phyloP scores from a whole-genome alignment of 2,113 vertebrate species.

The Anolis sagrei region DNA sequence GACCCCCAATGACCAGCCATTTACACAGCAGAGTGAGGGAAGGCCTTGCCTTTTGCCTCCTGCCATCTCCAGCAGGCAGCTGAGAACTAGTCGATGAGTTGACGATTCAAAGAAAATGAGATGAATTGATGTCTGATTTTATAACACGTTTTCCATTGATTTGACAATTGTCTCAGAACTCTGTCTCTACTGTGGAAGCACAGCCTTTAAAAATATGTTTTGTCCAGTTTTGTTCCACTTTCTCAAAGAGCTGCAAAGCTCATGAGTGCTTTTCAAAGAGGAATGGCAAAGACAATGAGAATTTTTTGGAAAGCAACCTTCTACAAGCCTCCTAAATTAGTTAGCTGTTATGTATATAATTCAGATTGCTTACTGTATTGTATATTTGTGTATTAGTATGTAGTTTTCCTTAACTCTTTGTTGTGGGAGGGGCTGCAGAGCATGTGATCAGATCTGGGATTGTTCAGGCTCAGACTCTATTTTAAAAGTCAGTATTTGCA shows the following conservation, averaged over 20 bases:
- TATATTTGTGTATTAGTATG: too few relatives aligned
- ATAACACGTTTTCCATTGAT: constrained; percentile 34
- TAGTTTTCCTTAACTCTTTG: too few relatives aligned
- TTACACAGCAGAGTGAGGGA: constrained; percentile 14
- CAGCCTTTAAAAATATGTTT: constrained; percentile 23
- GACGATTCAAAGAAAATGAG: constrained; percentile 8
- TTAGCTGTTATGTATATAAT: too few relatives aligned
- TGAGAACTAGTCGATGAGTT: background rate
- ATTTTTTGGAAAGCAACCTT: too few relatives aligned
- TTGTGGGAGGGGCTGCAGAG: too few relatives aligned
- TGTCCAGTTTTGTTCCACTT: constrained; percentile 20
- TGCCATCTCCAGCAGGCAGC: constrained; percentile 2
- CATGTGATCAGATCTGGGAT: too few relatives aligned
- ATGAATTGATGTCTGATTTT: constrained; percentile 37
- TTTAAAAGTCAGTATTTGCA: too few relatives aligned
- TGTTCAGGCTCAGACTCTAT: too few relatives aligned
- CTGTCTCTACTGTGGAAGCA: constrained; percentile 38
- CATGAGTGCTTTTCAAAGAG: constrained; percentile 19
- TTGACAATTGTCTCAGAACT: constrained; percentile 42
- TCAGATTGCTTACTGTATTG: too few relatives aligned
- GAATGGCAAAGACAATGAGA: background rate
- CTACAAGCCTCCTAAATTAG: too few relatives aligned
- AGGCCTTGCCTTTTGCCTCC: background rate
- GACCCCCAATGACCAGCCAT: background rate
- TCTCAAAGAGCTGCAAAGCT: constrained; percentile 44